Evolutionary conservation across 2,888 invertebrate species (phyloP).

Genomic region (Archaeoteleia sp.): DNA sequence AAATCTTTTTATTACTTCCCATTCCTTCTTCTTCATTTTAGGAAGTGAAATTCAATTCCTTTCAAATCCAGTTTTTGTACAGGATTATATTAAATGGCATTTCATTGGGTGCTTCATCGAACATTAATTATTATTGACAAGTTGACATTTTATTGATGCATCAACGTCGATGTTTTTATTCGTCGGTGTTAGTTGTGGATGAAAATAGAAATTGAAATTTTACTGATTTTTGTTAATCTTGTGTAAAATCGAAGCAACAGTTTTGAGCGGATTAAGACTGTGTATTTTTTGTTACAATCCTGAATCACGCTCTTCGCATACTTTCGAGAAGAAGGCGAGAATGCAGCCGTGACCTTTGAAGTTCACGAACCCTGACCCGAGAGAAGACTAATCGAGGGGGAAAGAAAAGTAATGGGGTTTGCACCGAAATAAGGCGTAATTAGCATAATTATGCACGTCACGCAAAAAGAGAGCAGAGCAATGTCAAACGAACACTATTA

Average conservation of each 20-base stretch:
- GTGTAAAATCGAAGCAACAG: constrained; percentile 21
- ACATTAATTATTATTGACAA: too few species aligned
- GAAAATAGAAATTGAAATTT: constrained; percentile 2
- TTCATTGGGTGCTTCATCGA: too few species aligned
- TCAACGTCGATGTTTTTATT: too few species aligned
- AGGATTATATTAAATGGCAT: too few species aligned
- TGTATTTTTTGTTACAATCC: constrained; percentile 22
- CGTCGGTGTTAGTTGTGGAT: too few species aligned
- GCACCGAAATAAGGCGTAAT: constrained; percentile 40
- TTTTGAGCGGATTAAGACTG: constrained; percentile 30
- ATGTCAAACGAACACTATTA: constrained; percentile 11
- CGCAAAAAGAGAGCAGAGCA: constrained; percentile 17
- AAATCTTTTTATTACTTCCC: too few species aligned
- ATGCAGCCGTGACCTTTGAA: constrained; percentile 46
- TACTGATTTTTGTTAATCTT: constrained; percentile 20
- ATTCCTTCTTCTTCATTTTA: too few species aligned
- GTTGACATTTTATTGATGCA: too few species aligned
- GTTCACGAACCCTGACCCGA: constrained; percentile 51
- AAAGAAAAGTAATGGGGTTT: constrained; percentile 47
- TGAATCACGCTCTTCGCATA: constrained; percentile 29
- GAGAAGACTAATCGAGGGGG: constrained; percentile 49
- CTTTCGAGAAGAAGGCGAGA: constrained; percentile 45
- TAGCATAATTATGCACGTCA: constrained; percentile 38
- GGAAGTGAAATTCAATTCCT: too few species aligned
- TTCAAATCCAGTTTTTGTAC: too few species aligned